Percentiles rank a stretch among this genome's conserved stretches.
Evolutionary conservation across 1,140 invertebrate genomes (phyloP).

Genomic region (Saccostrea echinata): DNA sequence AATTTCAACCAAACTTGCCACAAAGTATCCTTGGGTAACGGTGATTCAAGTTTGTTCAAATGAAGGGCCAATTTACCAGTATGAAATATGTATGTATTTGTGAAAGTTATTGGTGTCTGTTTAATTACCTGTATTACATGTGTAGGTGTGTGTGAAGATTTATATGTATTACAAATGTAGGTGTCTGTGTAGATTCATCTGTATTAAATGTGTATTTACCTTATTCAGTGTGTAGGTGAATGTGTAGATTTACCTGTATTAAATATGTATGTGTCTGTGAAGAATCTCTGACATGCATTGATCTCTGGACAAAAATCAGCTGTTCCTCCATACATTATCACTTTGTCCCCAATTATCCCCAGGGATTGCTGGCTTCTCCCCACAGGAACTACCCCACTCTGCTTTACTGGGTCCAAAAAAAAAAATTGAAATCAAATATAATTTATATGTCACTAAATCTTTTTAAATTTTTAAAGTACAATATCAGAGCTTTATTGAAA

Average conservation of each 20-base stretch:
- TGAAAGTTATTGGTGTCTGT: too few relatives aligned
- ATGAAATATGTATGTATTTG: too few relatives aligned
- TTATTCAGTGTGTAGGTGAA: too few relatives aligned
- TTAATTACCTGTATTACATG: too few relatives aligned
- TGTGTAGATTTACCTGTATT: constrained; percentile 63
- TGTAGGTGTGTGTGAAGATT: too few relatives aligned
- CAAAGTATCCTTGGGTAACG: too few relatives aligned
- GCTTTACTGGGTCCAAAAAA: constrained; percentile 72
- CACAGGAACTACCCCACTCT: constrained; percentile 64
- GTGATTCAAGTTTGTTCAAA: neutral
- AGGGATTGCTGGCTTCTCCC: constrained; percentile 74
- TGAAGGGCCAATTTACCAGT: neutral
- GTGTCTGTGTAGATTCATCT: neutral
- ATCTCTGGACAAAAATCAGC: constrained; percentile 71
- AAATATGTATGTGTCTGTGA: constrained; percentile 68
- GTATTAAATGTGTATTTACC: too few relatives aligned
- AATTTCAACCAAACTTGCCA: too few relatives aligned
- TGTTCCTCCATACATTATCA: constrained; percentile 77
- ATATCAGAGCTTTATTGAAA: neutral
- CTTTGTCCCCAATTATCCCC: constrained; percentile 65
- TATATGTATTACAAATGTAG: too few relatives aligned
- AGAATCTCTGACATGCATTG: constrained; percentile 74
- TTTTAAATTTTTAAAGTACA: neutral
- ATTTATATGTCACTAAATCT: too few relatives aligned
- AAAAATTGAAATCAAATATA: too few relatives aligned